A percentile compares a stretch with the other conserved stretches of the same genome.
Conservation (phyloP, 1,140 invertebrate genomes). For the Oreohelix idahoensis region DNA sequence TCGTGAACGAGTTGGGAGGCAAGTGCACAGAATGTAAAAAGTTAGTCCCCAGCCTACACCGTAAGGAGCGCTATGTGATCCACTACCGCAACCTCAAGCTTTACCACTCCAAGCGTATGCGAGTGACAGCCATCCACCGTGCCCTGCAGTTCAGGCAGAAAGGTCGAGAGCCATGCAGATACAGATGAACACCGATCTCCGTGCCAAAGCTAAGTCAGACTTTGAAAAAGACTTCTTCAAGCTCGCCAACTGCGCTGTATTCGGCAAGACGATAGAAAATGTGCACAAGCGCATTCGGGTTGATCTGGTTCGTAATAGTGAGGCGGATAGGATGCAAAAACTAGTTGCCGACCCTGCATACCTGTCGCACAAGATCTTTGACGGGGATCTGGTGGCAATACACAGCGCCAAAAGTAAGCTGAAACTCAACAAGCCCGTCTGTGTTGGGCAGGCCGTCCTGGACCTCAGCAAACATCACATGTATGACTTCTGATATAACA, state of each 20-base stretch:
- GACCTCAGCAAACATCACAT: slow-evolving; percentile 57
- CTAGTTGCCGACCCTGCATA: slow-evolving; percentile 66
- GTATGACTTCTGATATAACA: slow-evolving; percentile 64
- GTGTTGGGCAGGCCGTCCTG: slow-evolving; percentile 53
- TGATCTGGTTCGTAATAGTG: slow-evolving; percentile 36
- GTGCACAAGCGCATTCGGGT: slow-evolving; percentile 66
- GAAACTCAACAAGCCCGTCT: slow-evolving; percentile 55
- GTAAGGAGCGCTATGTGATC: slow-evolving; percentile 49
- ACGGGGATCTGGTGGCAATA: slow-evolving; percentile 49
- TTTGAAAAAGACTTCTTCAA: slow-evolving; percentile 74
- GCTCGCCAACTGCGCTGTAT: slow-evolving; percentile 72
- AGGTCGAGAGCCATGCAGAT: slow-evolving; percentile 28
- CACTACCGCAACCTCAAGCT: slow-evolving; percentile 49
- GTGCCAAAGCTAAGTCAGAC: slow-evolving; percentile 56
- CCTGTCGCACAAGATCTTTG: slow-evolving; percentile 62
- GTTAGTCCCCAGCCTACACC: slow-evolving; percentile 43
- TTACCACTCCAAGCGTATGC: slow-evolving; percentile 36
- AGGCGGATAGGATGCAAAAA: slow-evolving; percentile 40
- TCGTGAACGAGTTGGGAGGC: slow-evolving; percentile 18
- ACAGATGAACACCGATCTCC: slow-evolving; percentile 29
- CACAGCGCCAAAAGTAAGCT: slow-evolving; percentile 49
- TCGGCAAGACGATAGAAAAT: slow-evolving; percentile 74
- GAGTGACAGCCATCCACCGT: slow-evolving; percentile 42
- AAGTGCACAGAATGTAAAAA: slow-evolving; percentile 39
- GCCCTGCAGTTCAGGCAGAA: slow-evolving; percentile 40